Evolutionary conservation across 2,888 invertebrate species (phyloP), one percentile per base, ranked within the genome.

Genomic region (Ellobium chinense): DNA sequence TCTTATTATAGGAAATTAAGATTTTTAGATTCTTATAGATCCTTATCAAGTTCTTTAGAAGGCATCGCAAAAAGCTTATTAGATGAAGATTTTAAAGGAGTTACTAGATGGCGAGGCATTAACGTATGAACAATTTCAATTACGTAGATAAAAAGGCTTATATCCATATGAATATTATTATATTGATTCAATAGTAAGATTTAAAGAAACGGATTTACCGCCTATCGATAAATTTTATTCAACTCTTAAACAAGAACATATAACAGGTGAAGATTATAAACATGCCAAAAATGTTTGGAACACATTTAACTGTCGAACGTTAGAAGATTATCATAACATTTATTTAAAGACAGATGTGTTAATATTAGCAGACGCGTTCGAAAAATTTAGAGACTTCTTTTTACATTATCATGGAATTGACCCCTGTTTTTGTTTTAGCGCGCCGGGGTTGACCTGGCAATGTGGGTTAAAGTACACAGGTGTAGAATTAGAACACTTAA

Each of bases 61-160:
- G 70, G 72, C 69, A 34, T 78, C 62, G 73, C 80, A n/a, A 80
- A 78, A 74, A 4, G n/a, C 3, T 34, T 31, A 81, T 92, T 92
- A 84, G 82, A 72, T 84, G 82, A 88, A 80, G 27, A 14, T 27
- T 60, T 66, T 21, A 92, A 24, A 68, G 21, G 9, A 68, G 34
- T 68, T 46, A n/a, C n/a, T n/a, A n/a, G n/a, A n/a, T 31, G 14
- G 14, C 12, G 18, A 24, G 12, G 21, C 18, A 46, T 63, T 63
- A 63, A 34, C n/a, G 24, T n/a, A n/a, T n/a, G n/a, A n/a, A n/a
- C n/a, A n/a, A n/a, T n/a, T n/a, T n/a, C n/a, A n/a, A n/a, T n/a
- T n/a, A n/a, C n/a, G n/a, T n/a, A n/a, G n/a, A n/a, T n/a, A 46
- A 46, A 68, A 68, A 68, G 66, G 66, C 24, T 27, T 68, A 37